Evolutionary conservation across 2,113 vertebrate species (phyloP).

Genomic region (Nematolebias whitei): DNA sequence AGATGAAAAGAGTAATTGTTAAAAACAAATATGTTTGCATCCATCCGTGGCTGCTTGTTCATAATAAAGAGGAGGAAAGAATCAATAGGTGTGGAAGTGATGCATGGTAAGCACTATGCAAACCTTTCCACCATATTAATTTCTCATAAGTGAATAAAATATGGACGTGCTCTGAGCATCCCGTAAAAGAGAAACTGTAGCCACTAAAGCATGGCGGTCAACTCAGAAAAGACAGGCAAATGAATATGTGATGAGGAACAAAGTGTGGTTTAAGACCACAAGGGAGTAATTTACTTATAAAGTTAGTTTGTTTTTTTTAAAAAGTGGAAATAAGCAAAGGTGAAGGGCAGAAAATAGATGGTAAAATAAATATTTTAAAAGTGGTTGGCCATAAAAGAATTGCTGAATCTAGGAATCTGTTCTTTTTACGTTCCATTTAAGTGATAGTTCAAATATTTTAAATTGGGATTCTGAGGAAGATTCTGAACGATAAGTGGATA

Average conservation of each 20-base stretch:
- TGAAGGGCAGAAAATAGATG: conserved; percentile 49
- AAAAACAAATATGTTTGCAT: conserved; percentile 20
- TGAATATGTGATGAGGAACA: conserved; percentile 76
- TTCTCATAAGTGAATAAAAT: conserved; percentile 77
- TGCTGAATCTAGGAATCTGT: not conserved
- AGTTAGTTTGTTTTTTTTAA: conserved; percentile 66
- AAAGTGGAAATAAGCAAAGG: conserved; percentile 60
- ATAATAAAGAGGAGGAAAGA: conserved; percentile 32
- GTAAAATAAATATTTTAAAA: conserved; percentile 26
- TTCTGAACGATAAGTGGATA: too few species aligned
- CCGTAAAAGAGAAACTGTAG: conserved; percentile 65
- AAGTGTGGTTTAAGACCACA: conserved; percentile 68
- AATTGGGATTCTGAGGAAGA: too few species aligned
- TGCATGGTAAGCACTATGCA: conserved; percentile 50
- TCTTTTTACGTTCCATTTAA: conserved; percentile 7
- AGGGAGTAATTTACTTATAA: conserved; percentile 70
- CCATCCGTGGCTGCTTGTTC: conserved; percentile 17
- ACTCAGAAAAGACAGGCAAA: conserved; percentile 69
- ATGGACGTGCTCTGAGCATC: conserved; percentile 70
- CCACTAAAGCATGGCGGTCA: conserved; percentile 70
- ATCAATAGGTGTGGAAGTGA: conserved; percentile 61
- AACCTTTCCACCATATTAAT: conserved; percentile 73
- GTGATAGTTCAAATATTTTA: too few species aligned
- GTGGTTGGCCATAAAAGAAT: not conserved
- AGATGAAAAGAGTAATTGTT: conserved; percentile 9